Conservation (phyloP, 2,797 vertebrate species). For the Luscinia megarhynchos region DNA sequence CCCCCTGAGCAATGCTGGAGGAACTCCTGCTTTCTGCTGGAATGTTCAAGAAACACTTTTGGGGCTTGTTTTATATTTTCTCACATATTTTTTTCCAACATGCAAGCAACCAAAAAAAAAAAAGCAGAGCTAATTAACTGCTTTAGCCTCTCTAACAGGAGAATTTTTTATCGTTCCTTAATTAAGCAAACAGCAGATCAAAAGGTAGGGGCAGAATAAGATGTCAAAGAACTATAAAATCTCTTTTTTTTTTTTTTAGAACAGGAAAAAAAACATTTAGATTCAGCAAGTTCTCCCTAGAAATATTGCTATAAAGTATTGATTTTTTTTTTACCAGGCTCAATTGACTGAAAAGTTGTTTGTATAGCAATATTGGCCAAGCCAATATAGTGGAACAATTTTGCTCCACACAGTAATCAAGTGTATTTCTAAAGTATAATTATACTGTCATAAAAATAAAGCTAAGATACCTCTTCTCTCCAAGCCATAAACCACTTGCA, state of each 20-base stretch:
- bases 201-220: constrained; percentile 43
- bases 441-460: constrained; percentile 95
- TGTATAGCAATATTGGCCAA: constrained; percentile 96
- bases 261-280: constrained; percentile 70
- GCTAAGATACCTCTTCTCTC: constrained; percentile 88
- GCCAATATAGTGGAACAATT: constrained; percentile 89
- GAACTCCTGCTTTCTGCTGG: not conserved
- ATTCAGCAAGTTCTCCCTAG: constrained; percentile 84
- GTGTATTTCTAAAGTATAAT: constrained; percentile 95
- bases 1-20: not conserved
- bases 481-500: constrained; percentile 83
- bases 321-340: constrained; percentile 89
- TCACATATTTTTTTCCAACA: not conserved
- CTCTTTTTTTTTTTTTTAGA: constrained; percentile 21
- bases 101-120: not conserved
- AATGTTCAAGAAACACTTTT: not conserved
- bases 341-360: constrained; percentile 99
- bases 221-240: constrained; percentile 50
- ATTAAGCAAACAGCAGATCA: constrained; percentile 21
- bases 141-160: not conserved
- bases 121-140: not conserved
- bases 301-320: constrained; percentile 88
- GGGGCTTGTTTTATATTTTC: not conserved
- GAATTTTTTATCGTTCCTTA: constrained; percentile 14
- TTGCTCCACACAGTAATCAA: constrained; percentile 87